A percentile compares a stretch with the other conserved stretches of the same genome.
Evolutionary conservation across 2,797 vertebrate genomes (phyloP).

Genomic region (Hypotaenidia okinawae): DNA sequence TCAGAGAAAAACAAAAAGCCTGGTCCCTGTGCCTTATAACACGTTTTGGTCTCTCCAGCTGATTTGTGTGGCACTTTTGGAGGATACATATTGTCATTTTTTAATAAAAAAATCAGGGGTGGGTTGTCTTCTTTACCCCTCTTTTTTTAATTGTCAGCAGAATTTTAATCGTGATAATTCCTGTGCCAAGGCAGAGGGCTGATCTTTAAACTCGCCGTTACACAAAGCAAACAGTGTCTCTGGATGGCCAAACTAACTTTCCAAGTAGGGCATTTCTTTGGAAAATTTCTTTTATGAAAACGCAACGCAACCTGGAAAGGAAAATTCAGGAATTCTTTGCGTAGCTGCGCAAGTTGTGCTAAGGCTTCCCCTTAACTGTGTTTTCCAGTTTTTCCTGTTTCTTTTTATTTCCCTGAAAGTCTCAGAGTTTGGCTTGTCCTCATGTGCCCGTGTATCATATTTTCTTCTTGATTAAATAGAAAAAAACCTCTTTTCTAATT

Average conservation of each 20-base stretch:
- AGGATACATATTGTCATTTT: not conserved
- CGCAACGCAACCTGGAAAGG: rapidly evolving
- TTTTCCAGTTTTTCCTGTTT: not conserved
- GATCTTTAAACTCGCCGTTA: conserved; percentile 31
- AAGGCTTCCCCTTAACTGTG: rapidly evolving
- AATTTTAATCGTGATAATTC: not conserved
- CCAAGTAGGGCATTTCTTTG: conserved; percentile 27
- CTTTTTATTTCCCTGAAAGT: not conserved
- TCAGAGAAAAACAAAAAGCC: not conserved
- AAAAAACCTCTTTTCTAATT: not conserved
- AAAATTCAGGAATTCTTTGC: not conserved
- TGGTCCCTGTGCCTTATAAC: not conserved
- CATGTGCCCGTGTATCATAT: not conserved
- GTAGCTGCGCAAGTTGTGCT: not conserved
- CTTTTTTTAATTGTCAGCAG: not conserved
- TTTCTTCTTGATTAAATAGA: not conserved
- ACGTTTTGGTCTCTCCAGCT: not conserved
- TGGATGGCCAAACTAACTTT: conserved; percentile 52
- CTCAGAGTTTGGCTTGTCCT: not conserved
- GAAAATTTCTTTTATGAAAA: not conserved
- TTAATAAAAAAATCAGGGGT: not conserved
- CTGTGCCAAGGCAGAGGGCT: conserved; percentile 11
- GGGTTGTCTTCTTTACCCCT: not conserved
- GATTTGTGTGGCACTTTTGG: not conserved
- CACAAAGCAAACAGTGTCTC: not conserved